These are phyloP conservation scores for Hypotaenidia okinawae DNA, from an alignment of 2,797 vertebrate genomes.

Conservation along the genomic window DNA sequence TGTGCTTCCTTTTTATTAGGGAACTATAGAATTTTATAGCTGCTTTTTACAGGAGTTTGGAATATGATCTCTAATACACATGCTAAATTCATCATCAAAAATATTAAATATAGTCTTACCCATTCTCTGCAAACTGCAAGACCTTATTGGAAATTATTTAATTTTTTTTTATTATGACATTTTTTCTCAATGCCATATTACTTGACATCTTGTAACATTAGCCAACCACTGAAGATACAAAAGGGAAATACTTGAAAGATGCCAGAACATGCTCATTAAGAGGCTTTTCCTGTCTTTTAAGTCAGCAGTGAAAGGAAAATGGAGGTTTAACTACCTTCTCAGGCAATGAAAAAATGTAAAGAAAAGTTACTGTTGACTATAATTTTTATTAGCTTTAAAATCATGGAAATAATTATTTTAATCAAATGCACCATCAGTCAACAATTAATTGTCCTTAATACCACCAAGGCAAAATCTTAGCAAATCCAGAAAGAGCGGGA, in stretches of 20 bases:
- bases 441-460: not conserved
- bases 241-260: not conserved
- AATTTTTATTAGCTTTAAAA: not conserved
- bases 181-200: not conserved
- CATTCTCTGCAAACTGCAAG: not conserved
- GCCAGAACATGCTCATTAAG: not conserved
- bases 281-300: not conserved
- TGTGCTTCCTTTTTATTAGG: conserved; percentile 22
- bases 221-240: not conserved
- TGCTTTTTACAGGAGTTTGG: not conserved
- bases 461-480: not conserved
- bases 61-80: not conserved
- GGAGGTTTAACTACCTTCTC: not conserved
- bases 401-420: not conserved
- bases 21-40: not conserved
- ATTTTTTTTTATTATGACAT: not conserved
- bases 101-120: not conserved
- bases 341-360: not conserved
- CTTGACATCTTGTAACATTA: not conserved
- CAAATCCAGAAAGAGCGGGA: not conserved
- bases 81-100: not conserved
- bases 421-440: not conserved
- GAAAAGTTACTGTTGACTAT: not conserved
- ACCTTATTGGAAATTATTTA: not conserved
- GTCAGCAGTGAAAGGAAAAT: not conserved